A percentile compares a stretch with the other conserved stretches of the same genome.
phyloP scores from a whole-genome alignment of 2,797 vertebrate species.

The Eutrigla gurnardus region DNA sequence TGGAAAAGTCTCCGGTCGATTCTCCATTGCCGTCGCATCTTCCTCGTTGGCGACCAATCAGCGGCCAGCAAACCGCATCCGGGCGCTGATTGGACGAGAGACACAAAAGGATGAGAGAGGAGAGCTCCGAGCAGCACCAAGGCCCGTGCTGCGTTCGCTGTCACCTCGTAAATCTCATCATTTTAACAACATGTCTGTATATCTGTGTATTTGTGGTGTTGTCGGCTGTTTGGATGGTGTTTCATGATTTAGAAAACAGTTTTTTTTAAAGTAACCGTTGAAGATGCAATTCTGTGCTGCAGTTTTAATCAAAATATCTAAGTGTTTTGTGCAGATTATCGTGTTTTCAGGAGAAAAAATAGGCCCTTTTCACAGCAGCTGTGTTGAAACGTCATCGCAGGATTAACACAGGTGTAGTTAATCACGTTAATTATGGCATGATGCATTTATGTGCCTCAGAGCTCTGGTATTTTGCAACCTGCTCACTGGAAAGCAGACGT shows the following conservation, averaged over 20 bases:
- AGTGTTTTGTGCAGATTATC: too few species aligned
- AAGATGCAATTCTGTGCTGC: not conserved
- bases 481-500: too few species aligned
- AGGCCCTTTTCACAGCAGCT: too few species aligned
- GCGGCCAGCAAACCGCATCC: constrained; percentile 6
- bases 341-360: too few species aligned
- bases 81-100: constrained; percentile 69
- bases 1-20: constrained; percentile 43
- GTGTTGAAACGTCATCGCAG: too few species aligned
- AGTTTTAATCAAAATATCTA: not conserved
- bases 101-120: constrained; percentile 77
- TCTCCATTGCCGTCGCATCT: constrained; percentile 69
- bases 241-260: too few species aligned
- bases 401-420: too few species aligned
- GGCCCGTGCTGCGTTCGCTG: constrained; percentile 1
- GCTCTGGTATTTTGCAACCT: too few species aligned
- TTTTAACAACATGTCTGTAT: rapidly evolving
- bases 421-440: too few species aligned
- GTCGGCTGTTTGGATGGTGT: not conserved
- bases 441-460: too few species aligned
- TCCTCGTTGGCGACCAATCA: constrained; percentile 77
- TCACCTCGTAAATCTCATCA: not conserved
- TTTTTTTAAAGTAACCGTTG: not conserved
- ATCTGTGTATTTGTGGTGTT: not conserved
- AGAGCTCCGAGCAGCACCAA: constrained; percentile 38